A percentile compares a stretch with the other conserved stretches of the same genome.
Conservation (phyloP, 2,797 vertebrate species). For the Melanotaenia maccullochi region DNA sequence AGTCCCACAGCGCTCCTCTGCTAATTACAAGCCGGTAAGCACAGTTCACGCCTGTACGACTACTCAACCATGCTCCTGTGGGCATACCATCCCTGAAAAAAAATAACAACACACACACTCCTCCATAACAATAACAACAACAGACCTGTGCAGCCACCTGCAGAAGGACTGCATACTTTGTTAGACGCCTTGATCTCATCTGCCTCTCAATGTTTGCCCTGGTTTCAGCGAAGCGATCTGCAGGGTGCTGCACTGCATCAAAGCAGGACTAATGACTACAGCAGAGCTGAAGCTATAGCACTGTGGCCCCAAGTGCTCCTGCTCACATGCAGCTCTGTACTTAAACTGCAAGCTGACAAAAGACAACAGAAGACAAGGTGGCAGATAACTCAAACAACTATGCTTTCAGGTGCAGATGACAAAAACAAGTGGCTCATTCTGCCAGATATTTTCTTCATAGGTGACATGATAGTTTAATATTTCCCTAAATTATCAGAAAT, state of each 20-base stretch:
- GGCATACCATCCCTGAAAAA: slow-evolving; percentile 64
- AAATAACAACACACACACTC: slow-evolving; percentile 51
- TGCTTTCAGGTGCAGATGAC: slow-evolving; percentile 23
- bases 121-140: slow-evolving; percentile 46
- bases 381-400: not conserved
- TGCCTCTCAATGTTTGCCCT: slow-evolving; percentile 48
- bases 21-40: slow-evolving; percentile 73
- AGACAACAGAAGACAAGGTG: slow-evolving; percentile 46
- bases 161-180: slow-evolving; percentile 44
- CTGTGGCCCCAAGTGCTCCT: slow-evolving; percentile 48
- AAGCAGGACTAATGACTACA: slow-evolving; percentile 72
- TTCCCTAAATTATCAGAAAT: not conserved
- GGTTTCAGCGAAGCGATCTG: slow-evolving; percentile 55
- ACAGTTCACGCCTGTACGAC: slow-evolving; percentile 45
- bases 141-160: slow-evolving; percentile 55
- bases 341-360: slow-evolving; percentile 55
- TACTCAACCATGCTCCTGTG: slow-evolving; percentile 65
- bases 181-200: slow-evolving; percentile 27
- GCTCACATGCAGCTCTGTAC: slow-evolving; percentile 52
- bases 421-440: not conserved
- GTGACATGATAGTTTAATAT: not conserved
- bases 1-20: slow-evolving; percentile 58
- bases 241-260: slow-evolving; percentile 65
- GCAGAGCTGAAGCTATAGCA: slow-evolving; percentile 53
- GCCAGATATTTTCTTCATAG: slow-evolving; percentile 3